Percentiles rank a stretch among this genome's conserved stretches.
phyloP scores from a whole-genome alignment of 2,797 vertebrate genomes.

The Percopsis omiscomaycus region DNA sequence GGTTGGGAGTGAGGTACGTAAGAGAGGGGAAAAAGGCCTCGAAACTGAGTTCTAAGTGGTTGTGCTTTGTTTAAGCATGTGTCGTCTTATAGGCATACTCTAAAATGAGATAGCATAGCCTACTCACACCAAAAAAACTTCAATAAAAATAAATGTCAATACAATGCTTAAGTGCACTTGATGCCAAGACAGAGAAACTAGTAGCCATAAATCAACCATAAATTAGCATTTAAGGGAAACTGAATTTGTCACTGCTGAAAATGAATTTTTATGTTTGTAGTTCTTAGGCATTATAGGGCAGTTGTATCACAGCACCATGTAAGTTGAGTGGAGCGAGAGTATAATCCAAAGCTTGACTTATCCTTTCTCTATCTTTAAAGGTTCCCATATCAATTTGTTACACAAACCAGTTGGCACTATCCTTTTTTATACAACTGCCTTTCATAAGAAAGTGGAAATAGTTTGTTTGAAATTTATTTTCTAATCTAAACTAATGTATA shows the following conservation, averaged over 20 bases:
- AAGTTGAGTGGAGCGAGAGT: constrained; percentile 36
- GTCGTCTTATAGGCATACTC: neutral
- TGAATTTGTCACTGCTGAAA: neutral
- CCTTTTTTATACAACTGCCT: neutral
- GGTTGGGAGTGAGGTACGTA: constrained; percentile 50
- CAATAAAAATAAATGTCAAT: constrained; percentile 1
- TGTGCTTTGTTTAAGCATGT: constrained; percentile 47
- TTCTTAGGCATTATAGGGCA: constrained; percentile 8
- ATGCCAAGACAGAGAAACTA: too few relatives aligned
- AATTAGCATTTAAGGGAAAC: constrained; percentile 21
- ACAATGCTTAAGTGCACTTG: too few relatives aligned
- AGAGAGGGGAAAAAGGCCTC: constrained; percentile 28
- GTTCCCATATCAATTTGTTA: constrained; percentile 7
- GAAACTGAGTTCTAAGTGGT: constrained; percentile 39
- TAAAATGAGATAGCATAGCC: too few relatives aligned
- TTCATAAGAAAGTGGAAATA: neutral
- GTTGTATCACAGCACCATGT: neutral
- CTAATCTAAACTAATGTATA: too few relatives aligned
- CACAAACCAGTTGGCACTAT: neutral
- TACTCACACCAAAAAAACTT: too few relatives aligned
- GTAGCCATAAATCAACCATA: neutral
- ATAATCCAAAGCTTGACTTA: constrained; percentile 27
- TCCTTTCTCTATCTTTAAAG: constrained; percentile 1
- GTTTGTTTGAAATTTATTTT: neutral
- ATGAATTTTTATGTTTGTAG: too few relatives aligned